Percentiles rank a stretch among this genome's conserved stretches.
Evolutionary conservation across 1,140 invertebrate species (phyloP).

Genomic region (Amyelois transitella): DNA sequence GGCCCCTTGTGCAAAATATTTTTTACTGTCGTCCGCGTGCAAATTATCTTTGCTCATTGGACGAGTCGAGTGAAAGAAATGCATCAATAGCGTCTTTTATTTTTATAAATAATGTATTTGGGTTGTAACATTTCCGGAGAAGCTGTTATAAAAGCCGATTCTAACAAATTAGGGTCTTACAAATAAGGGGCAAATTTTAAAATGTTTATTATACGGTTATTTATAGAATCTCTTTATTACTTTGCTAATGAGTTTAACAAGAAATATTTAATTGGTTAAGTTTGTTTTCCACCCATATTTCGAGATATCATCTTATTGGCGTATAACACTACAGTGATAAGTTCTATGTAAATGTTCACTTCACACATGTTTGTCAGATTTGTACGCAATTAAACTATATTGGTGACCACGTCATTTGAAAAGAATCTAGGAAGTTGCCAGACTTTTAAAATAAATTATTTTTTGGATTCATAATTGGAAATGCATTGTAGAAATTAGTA

Average conservation of each 20-base stretch:
- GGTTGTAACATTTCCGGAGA: no score
- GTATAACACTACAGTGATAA: constrained; percentile 37
- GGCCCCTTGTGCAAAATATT: constrained; percentile 13
- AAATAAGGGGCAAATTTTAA: no score
- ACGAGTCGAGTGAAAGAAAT: background rate
- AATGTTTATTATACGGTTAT: no score
- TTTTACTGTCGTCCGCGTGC: constrained; percentile 7
- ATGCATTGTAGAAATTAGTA: no score
- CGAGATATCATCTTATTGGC: constrained; percentile 46
- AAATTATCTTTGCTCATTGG: background rate
- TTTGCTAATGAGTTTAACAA: no score
- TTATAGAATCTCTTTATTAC: no score
- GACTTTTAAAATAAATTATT: background rate
- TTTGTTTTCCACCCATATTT: background rate
- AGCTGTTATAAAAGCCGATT: no score
- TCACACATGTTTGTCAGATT: constrained; percentile 27
- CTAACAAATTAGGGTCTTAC: no score
- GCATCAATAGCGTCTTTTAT: background rate
- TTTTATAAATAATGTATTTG: no score
- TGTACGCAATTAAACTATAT: constrained; percentile 17
- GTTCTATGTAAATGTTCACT: constrained; percentile 38
- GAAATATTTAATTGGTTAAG: background rate
- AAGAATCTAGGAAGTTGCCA: constrained; percentile 4
- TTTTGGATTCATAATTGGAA: background rate
- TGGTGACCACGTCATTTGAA: constrained; percentile 12